These are phyloP conservation scores for Nesidiocoris tenuis DNA, from an alignment of 2,888 invertebrate genomes.

Conservation along the genomic window DNA sequence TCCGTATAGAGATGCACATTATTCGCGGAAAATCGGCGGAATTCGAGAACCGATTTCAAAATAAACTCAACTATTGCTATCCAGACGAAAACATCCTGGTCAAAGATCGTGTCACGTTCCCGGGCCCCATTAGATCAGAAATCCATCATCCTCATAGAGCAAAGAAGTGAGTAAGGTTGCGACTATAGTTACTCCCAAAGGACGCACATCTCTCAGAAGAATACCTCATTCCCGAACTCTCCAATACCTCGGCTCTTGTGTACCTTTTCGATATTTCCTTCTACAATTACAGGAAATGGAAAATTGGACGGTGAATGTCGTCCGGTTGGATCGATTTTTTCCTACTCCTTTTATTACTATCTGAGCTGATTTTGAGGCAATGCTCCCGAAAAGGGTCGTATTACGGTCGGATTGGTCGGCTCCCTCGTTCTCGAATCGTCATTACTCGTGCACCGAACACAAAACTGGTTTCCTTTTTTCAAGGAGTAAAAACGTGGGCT, in stretches of 20 bases:
- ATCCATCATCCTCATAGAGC: slow-evolving; percentile 27
- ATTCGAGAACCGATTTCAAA: no score
- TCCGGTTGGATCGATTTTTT: not conserved
- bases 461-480: not conserved
- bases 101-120: slow-evolving; percentile 19
- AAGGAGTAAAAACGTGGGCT: not conserved
- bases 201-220: slow-evolving; percentile 10
- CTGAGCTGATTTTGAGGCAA: slow-evolving; percentile 12
- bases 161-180: not conserved
- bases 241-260: not conserved
- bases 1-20: no score
- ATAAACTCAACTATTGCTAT: not conserved
- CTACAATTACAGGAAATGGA: slow-evolving; percentile 43
- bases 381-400: slow-evolving; percentile 10
- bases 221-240: not conserved
- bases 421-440: not conserved
- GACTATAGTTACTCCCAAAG: not conserved
- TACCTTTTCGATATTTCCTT: slow-evolving; percentile 35
- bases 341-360: not conserved
- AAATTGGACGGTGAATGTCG: slow-evolving; percentile 31
- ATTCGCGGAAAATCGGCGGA: no score
- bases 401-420: slow-evolving; percentile 7
- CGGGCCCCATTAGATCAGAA: slow-evolving; percentile 29
- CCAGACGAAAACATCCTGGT: not conserved
- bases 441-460: not conserved